Evolutionary conservation across 2,888 invertebrate genomes (phyloP).

Genomic region (Cheilosia grossa): DNA sequence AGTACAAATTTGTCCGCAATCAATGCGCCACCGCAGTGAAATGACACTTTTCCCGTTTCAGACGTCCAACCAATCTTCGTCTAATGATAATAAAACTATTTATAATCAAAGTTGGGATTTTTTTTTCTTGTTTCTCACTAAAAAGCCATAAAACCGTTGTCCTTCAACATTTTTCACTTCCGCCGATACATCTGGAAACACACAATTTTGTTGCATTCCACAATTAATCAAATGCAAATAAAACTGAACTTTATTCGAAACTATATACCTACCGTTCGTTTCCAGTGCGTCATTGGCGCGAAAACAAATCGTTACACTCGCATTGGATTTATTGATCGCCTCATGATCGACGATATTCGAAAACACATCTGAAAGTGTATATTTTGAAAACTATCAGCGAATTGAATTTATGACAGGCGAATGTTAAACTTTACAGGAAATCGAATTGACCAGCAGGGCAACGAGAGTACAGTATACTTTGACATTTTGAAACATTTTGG

Average conservation of each 20-base stretch:
- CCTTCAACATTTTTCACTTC: slow-evolving; percentile 33
- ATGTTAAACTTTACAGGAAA: slow-evolving; percentile 48
- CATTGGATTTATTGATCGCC: slow-evolving; percentile 45
- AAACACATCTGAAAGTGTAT: slow-evolving; percentile 58
- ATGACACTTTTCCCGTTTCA: slow-evolving; percentile 36
- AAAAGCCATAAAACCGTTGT: slow-evolving; percentile 53
- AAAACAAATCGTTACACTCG: slow-evolving; percentile 48
- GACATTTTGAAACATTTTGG: slow-evolving; percentile 20
- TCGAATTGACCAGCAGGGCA: neutral
- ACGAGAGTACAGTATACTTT: slow-evolving; percentile 7
- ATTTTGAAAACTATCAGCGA: slow-evolving; percentile 28
- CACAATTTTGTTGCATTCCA: slow-evolving; percentile 1
- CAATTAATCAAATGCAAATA: slow-evolving; percentile 15
- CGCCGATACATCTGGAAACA: slow-evolving; percentile 33
- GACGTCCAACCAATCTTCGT: slow-evolving; percentile 64
- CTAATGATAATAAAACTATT: slow-evolving; percentile 17
- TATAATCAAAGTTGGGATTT: neutral
- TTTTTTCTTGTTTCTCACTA: slow-evolving; percentile 28
- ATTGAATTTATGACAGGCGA: neutral
- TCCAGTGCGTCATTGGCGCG: slow-evolving; percentile 42
- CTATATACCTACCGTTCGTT: slow-evolving; percentile 43
- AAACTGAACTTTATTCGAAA: slow-evolving; percentile 13
- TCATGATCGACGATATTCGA: slow-evolving; percentile 26
- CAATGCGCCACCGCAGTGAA: slow-evolving; percentile 62
- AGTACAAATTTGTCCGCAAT: slow-evolving; percentile 55